Base-by-base conservation (phyloP, 2,797 vertebrate genomes). In the Acropternis orthonyx region DNA sequence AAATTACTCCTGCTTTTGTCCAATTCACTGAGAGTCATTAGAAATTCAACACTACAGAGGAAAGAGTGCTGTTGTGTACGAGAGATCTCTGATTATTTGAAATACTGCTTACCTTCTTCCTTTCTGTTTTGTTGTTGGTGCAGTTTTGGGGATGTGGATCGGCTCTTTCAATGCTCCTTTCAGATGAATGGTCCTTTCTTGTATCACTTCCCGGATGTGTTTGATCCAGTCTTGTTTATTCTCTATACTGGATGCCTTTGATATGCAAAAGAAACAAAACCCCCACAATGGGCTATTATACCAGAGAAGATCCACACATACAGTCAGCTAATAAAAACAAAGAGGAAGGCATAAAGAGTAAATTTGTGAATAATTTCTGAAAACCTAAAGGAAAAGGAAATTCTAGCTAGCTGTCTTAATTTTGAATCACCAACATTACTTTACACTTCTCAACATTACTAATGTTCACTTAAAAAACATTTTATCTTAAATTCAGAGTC, bases 191-290 rank as follows among this genome's bases (percentile, higher is more conserved):
- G 99, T 99, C 81, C 99, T 98, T 96, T 99, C 99, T 97, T 99
- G 99, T 89, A 99, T 99, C 79, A 99, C 99, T 95, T 99, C 99
- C 55, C 99, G 98, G 97, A 99, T 99, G 97, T 99, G 99, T 94
- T 99, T 99, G 97, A 99, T 99, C 99, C 99, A 99, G 97, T 99
- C 99, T 97, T 99, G 99, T 97, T 99, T 99, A 98, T 99, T 99
- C 96, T 99, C 99, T 78, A 99, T 99, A 97, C 99, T 99, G 72
- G 99, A 99, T 6, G 99, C 99, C 99, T 99, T 97, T 87, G 86
- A 72, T 46, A 66, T 81, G 91, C 69, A 96, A 95, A 84, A 95
- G 86, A 92, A 77, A 92, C 30, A 95, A 95, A 91, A 28, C 8
- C 41, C 75, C 34, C 85, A 92, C 69, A 96, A 94, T 7, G 8